Conservation (phyloP, 1,140 invertebrate species). For the Drosophila santomea region DNA sequence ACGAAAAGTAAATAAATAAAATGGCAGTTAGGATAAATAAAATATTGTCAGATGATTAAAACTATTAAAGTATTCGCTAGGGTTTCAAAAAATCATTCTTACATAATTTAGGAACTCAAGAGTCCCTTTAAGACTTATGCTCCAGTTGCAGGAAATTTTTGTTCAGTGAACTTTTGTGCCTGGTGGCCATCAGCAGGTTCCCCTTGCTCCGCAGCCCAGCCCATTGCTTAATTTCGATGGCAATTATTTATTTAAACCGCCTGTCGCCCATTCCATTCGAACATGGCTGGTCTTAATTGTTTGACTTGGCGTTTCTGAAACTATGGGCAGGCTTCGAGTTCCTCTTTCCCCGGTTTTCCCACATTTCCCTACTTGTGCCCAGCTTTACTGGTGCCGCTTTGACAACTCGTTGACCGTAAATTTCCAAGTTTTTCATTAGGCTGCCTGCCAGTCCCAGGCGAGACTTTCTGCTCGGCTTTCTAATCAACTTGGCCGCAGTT, state of each 20-base stretch:
- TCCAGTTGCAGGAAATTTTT: background rate
- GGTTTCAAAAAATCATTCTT: no score
- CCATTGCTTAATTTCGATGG: conserved; percentile 77
- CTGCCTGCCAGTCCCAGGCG: conserved; percentile 51
- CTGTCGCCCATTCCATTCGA: conserved; percentile 46
- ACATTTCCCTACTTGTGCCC: conserved; percentile 18
- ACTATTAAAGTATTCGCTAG: no score
- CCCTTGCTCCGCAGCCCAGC: conserved; percentile 9
- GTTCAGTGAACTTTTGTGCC: conserved; percentile 6
- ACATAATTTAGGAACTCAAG: no score
- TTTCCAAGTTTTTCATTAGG: conserved; percentile 83
- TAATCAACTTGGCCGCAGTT: conserved; percentile 82
- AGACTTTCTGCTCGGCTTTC: conserved; percentile 60
- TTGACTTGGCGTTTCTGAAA: conserved; percentile 73
- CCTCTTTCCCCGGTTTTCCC: conserved; percentile 6
- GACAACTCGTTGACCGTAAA: conserved; percentile 82
- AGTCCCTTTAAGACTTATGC: no score
- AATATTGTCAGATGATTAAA: no score
- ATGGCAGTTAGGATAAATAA: no score
- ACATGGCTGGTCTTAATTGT: conserved; percentile 71
- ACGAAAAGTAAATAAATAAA: no score
- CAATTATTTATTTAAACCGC: conserved; percentile 82
- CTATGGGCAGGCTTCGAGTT: conserved; percentile 45
- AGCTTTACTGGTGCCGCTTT: conserved; percentile 55
- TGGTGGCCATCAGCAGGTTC: conserved; percentile 2